phyloP scores from a whole-genome alignment of 2,888 invertebrate genomes.

The Lasius platythorax region DNA sequence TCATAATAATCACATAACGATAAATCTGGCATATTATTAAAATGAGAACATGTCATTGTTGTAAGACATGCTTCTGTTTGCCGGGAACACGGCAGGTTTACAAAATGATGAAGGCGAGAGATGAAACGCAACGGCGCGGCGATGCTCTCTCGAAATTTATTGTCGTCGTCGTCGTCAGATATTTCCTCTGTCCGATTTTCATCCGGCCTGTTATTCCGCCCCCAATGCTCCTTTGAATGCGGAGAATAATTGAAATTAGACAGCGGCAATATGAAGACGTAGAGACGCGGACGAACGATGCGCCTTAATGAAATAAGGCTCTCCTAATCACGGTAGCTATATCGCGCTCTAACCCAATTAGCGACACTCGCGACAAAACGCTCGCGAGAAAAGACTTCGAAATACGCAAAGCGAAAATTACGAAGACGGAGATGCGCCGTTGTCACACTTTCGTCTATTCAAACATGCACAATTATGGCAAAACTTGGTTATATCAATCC shows the following conservation, averaged over 20 bases:
- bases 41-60: slow-evolving; percentile 6
- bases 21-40: background rate
- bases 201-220: slow-evolving; percentile 21
- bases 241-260: slow-evolving; percentile 51
- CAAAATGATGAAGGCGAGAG: slow-evolving; percentile 27
- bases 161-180: slow-evolving; percentile 42
- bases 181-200: slow-evolving; percentile 41
- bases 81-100: background rate
- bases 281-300: slow-evolving; percentile 16
- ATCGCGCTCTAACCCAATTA: slow-evolving; percentile 34
- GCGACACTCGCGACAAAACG: slow-evolving; percentile 13
- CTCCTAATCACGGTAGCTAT: slow-evolving; percentile 40
- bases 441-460: background rate
- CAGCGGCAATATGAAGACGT: slow-evolving; percentile 50
- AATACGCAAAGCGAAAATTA: slow-evolving; percentile 2
- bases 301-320: slow-evolving; percentile 50
- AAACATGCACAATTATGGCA: background rate
- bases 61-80: background rate
- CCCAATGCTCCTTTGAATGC: slow-evolving; percentile 29
- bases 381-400: slow-evolving; percentile 24
- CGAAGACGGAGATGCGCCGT: background rate
- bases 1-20: background rate
- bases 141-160: slow-evolving; percentile 43
- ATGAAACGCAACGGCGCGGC: background rate
- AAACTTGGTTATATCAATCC: background rate